Evolutionary conservation across 1,140 invertebrate genomes (phyloP), one percentile per base, ranked within the genome.

Genomic region (Microplitis mediator): DNA sequence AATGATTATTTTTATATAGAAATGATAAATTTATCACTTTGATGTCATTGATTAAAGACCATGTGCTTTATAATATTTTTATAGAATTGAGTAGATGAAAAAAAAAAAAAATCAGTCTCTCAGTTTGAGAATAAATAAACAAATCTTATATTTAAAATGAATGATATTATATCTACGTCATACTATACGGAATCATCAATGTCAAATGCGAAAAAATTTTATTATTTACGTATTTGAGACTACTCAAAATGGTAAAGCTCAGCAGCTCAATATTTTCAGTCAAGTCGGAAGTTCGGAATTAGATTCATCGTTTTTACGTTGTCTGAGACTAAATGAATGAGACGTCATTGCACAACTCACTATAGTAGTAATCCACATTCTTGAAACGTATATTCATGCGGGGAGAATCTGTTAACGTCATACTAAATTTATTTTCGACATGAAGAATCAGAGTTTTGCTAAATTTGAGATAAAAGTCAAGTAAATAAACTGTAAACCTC

Each of bases 261-360:
- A 56, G 36, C 64, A 35, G 52, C 32, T 54, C 8, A 56, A 16
- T 50, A 8, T 51, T 54, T 34, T 56, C 52, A 69, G 74, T 79
- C 75, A 77, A 68, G 76, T 70, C 78, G 80, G 78, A 81, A 81
- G 75, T 81, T 72, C 77, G 62, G 62, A 81, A 79, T 81, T 81
- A 81, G 77, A 77, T 74, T 11, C 39, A 45, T 45, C 73, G 75
- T 78, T 75, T 74, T 78, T 76, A 62, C 74, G 77, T 77, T 76
- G 74, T 77, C 75, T 77, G 72, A 71, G 73, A 75, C 74, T 80
- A 77, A 81, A 81, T 81, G 80, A 81, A 80, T 69, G 69, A 72
- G 74, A 80, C 80, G 80, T 81, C 80, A 81, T 72, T 73, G 69
- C 31, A 51, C 52, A 64, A 39, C 63, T 74, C 75, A 77, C 73